These are phyloP conservation scores for Sternarchorhynchus goeldii DNA, from an alignment of 2,797 vertebrate genomes.

Conservation along the genomic window DNA sequence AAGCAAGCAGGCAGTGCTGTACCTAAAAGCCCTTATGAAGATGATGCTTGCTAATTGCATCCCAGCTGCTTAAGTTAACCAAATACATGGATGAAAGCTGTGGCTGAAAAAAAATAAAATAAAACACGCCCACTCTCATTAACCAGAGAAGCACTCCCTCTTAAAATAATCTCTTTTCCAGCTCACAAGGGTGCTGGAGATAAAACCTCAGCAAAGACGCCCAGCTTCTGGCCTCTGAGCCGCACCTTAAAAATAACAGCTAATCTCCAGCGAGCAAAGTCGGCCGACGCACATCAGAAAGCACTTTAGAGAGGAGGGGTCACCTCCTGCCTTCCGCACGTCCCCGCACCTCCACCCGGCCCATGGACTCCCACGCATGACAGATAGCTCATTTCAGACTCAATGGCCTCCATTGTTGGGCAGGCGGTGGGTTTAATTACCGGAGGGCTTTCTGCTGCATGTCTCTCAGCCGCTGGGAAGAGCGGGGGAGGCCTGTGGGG, in stretches of 20 bases:
- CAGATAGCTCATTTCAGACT: conserved; percentile 36
- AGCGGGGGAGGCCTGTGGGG: background rate
- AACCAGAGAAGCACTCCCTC: conserved; percentile 69
- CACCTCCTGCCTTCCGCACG: too few relatives aligned
- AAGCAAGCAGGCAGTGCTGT: background rate
- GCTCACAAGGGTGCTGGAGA: conserved; percentile 61
- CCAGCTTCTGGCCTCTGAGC: conserved; percentile 37
- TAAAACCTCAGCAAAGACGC: conserved; percentile 59
- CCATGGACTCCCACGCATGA: background rate
- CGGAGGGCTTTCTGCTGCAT: conserved; percentile 15
- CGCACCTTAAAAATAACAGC: conserved; percentile 52
- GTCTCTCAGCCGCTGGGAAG: background rate
- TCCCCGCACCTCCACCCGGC: too few relatives aligned
- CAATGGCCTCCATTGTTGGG: conserved; percentile 39
- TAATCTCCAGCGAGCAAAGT: conserved; percentile 52
- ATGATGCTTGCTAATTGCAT: background rate
- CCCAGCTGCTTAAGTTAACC: conserved; percentile 12
- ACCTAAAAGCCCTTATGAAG: background rate
- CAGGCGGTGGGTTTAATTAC: conserved; percentile 47
- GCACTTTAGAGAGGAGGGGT: conserved; percentile 36
- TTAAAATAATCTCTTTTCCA: conserved; percentile 70
- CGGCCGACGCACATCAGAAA: conserved; percentile 47
- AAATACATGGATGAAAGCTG: conserved; percentile 37
- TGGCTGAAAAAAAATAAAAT: conserved; percentile 10
- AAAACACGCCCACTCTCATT: conserved; percentile 68